Conservation (phyloP, 2,888 invertebrate genomes). For the Agriotes lineatus region DNA sequence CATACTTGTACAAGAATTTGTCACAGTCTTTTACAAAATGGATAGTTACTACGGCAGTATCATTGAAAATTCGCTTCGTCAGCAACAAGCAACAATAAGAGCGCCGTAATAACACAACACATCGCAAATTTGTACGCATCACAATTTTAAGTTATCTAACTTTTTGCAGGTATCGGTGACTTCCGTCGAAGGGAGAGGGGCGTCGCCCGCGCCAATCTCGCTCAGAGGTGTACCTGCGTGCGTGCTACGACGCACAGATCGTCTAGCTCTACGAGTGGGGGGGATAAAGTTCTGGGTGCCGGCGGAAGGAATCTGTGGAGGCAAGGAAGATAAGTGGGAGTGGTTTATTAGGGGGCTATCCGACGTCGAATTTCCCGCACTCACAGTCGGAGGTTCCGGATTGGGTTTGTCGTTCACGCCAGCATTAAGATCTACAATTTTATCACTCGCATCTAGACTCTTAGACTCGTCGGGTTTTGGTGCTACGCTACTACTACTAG, state of each 20-base stretch:
- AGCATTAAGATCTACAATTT: background rate
- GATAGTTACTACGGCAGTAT: conserved; percentile 28
- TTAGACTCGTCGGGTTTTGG: background rate
- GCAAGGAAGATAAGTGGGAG: conserved; percentile 4
- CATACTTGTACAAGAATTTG: conserved; percentile 50
- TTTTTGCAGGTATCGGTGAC: conserved; percentile 60
- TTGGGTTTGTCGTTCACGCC: background rate
- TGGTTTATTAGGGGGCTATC: background rate
- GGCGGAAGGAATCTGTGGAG: conserved; percentile 33
- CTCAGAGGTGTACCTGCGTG: conserved; percentile 44
- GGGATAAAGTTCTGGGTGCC: conserved; percentile 52
- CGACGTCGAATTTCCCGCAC: conserved; percentile 3
- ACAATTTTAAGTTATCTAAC: conserved; percentile 63
- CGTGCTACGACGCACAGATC: conserved; percentile 40
- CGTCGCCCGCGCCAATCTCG: conserved; percentile 65
- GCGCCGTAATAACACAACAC: conserved; percentile 32
- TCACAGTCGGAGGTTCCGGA: conserved; percentile 1
- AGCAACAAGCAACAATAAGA: conserved; percentile 20
- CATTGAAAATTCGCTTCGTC: conserved; percentile 1
- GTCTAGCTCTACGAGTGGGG: conserved; percentile 48
- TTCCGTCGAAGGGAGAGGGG: conserved; percentile 56
- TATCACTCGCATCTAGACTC: background rate
- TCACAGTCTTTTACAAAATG: conserved; percentile 51
- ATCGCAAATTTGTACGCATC: conserved; percentile 46
- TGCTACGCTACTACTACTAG: background rate